Evolutionary conservation across 2,888 invertebrate species (phyloP), one percentile per base, ranked within the genome.

Genomic region (Nemurella pictetii): DNA sequence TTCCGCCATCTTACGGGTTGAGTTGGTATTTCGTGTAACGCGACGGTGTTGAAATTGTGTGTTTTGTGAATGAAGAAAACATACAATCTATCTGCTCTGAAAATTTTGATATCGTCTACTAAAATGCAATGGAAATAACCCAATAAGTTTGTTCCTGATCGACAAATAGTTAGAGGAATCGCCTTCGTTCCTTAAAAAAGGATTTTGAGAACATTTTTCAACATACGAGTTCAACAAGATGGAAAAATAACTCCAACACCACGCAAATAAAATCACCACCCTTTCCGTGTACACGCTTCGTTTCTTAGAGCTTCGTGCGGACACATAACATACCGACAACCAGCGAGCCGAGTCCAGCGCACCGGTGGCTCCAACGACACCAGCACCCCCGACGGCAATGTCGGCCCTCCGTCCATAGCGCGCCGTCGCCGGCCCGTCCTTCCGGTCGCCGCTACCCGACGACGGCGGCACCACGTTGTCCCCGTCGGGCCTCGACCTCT

Each of bases 401-500:
- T 55, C 55, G 12, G 12, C 2, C 15, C 55, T 12, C n/a, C 55
- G 55, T 55, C 55, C 55, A 2, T 55, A 55, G 20, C 55, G n/a
- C 55, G 55, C 15, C 55, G 9, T 55, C 55, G 15, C 9, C 55
- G 20, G 55, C 55, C 9, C 4, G 35, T 20, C 12, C 12, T 55
- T 20, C 55, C 55, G 55, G 55, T n/a, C 28, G 87, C 88, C 88
- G 88, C 87, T 83, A 82, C 75, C 28, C 81, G 80, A 83, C 82
- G 36, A 75, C 75, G 75, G 81, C 81, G 83, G 81, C 86, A 85
- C 85, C 86, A 87, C 87, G 87, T 87, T 87, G 89, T 90, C 90
- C 90, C 90, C 90, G 89, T 90, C 89, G 90, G 90, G 89, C 87
- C 88, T 90, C 87, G 90, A 90, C 87, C 88, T 90, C 84, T 90